Evolutionary conservation across 2,797 vertebrate species (phyloP).

Genomic region (Phoebastria nigripes): DNA sequence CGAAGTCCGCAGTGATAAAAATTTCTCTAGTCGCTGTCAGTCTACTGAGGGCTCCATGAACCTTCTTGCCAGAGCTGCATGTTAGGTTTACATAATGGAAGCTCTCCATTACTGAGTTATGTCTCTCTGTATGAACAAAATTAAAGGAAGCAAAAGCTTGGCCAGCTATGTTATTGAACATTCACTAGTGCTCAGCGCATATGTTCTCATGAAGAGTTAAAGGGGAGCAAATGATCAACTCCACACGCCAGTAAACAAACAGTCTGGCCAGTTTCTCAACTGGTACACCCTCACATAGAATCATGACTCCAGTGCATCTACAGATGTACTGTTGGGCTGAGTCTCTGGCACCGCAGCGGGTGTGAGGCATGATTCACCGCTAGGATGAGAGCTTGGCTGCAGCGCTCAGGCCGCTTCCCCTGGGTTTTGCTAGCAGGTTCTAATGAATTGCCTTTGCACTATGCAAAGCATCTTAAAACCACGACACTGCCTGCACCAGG

Average conservation of each 20-base stretch:
- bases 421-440: neutral
- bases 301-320: neutral
- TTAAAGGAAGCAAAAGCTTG: slow-evolving; percentile 71
- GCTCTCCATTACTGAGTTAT: slow-evolving; percentile 87
- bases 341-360: neutral
- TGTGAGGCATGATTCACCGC: neutral
- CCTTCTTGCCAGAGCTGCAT: slow-evolving; percentile 83
- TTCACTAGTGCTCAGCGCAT: neutral
- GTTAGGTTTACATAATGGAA: slow-evolving; percentile 92
- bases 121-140: slow-evolving; percentile 84
- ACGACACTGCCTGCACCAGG: neutral
- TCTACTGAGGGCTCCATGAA: slow-evolving; percentile 80
- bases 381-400: neutral
- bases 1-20: slow-evolving; percentile 91
- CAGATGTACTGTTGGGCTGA: neutral
- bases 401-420: neutral
- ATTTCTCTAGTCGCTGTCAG: slow-evolving; percentile 81
- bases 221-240: neutral
- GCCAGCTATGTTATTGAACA: slow-evolving; percentile 39
- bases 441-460: neutral
- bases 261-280: neutral
- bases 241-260: neutral
- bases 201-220: neutral
- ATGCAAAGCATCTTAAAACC: neutral
- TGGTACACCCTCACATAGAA: neutral